Conservation (phyloP, 2,113 vertebrate species). For the Channa argus region DNA sequence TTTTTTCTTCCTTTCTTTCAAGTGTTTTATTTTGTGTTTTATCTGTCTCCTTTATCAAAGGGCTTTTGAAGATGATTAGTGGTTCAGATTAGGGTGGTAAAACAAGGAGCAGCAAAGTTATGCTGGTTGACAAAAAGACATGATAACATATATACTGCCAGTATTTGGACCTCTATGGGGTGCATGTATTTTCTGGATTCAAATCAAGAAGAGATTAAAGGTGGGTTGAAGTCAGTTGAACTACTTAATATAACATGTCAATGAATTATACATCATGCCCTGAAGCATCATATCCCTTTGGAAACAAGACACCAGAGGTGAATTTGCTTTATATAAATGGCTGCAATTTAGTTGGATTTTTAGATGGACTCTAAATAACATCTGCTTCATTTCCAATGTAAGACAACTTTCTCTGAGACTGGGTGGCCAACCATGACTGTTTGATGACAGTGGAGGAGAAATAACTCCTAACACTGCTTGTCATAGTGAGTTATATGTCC, state of each 20-base stretch:
- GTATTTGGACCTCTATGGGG: conserved; percentile 2
- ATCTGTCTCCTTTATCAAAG: neutral
- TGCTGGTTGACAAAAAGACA: conserved; percentile 23
- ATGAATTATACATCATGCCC: conserved; percentile 1
- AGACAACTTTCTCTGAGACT: neutral
- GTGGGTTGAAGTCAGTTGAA: conserved; percentile 2
- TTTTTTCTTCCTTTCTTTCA: neutral
- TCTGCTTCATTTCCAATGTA: conserved; percentile 7
- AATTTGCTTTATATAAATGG: conserved; percentile 37
- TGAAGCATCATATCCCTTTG: conserved; percentile 19
- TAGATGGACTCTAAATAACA: neutral
- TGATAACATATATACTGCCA: conserved; percentile 9
- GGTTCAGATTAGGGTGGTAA: conserved; percentile 33
- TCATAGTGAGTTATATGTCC: conserved; percentile 47
- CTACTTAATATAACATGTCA: conserved; percentile 21
- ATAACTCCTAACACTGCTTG: conserved; percentile 37
- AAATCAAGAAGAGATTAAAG: conserved; percentile 25
- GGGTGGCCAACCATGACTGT: conserved; percentile 16
- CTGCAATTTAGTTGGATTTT: neutral
- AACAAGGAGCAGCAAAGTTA: neutral
- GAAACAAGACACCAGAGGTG: conserved; percentile 24
- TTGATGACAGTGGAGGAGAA: conserved; percentile 41
- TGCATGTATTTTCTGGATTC: neutral
- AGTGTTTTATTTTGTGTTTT: neutral
- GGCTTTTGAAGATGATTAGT: conserved; percentile 12